Percentiles rank a stretch among this genome's conserved stretches.
phyloP scores from a whole-genome alignment of 2,797 vertebrate genomes.

The Sylvia borin region DNA sequence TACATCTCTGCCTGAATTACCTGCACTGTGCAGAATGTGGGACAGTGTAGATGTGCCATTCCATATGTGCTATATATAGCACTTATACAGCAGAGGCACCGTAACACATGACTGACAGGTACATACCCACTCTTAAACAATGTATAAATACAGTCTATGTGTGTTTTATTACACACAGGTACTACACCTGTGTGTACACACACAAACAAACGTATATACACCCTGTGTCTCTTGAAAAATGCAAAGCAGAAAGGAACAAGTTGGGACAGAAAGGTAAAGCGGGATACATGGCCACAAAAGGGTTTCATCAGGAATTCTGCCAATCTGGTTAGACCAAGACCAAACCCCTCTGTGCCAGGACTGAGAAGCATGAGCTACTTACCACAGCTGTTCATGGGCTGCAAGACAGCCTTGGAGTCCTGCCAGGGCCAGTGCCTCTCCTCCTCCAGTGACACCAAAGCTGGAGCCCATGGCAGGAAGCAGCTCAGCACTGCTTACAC shows the following conservation, averaged over 20 bases:
- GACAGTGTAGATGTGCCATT: background rate
- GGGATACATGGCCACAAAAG: background rate
- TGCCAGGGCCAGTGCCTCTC: background rate
- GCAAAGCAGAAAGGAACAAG: background rate
- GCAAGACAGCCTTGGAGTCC: background rate
- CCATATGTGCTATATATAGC: background rate
- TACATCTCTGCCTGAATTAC: background rate
- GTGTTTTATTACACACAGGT: background rate
- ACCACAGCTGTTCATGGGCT: background rate
- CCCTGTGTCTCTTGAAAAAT: background rate
- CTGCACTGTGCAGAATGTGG: background rate
- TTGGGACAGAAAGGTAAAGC: background rate
- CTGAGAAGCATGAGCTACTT: background rate
- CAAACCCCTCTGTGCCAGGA: background rate
- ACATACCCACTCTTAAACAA: accelerated
- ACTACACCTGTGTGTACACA: accelerated
- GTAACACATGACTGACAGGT: background rate
- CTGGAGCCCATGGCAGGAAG: background rate
- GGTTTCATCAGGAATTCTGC: background rate
- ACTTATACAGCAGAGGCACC: background rate
- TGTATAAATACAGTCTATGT: background rate
- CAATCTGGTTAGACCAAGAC: background rate
- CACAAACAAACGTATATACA: accelerated
- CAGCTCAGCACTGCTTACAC: background rate
- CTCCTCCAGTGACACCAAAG: background rate